phyloP scores from a whole-genome alignment of 2,888 invertebrate genomes.

The Desoria tigrina region DNA sequence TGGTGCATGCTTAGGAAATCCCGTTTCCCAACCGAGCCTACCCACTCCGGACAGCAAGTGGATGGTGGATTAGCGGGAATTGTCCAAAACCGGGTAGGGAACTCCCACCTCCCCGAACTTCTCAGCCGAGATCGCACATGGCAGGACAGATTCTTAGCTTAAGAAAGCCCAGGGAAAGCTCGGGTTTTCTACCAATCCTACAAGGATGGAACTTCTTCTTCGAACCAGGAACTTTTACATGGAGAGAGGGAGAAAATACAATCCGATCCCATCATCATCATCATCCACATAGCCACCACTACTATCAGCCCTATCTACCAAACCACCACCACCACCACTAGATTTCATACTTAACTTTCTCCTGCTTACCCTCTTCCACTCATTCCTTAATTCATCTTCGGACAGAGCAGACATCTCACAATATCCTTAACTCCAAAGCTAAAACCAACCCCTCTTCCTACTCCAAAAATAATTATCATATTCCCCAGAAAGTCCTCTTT shows the following conservation, averaged over 20 bases:
- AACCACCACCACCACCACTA: constrained; percentile 31
- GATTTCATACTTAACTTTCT: constrained; percentile 52
- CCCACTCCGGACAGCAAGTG: constrained; percentile 39
- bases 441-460: background rate
- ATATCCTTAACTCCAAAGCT: background rate
- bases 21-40: constrained; percentile 17
- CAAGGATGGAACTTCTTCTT: no score
- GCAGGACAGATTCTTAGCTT: constrained; percentile 7
- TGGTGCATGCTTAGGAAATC: background rate
- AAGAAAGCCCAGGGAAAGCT: no score
- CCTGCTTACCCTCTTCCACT: constrained; percentile 49
- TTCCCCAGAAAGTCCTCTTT: no score
- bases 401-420: background rate
- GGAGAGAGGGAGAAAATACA: no score
- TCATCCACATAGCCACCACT: background rate
- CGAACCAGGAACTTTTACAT: no score
- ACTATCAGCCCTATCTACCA: no score
- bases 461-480: background rate
- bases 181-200: no score
- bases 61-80: constrained; percentile 48
- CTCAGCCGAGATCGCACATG: constrained; percentile 22
- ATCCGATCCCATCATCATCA: background rate
- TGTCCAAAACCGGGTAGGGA: constrained; percentile 28
- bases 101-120: constrained; percentile 31
- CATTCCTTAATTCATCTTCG: constrained; percentile 48